Evolutionary conservation across 1,140 invertebrate species (phyloP).

Genomic region (Drosophila asahinai): DNA sequence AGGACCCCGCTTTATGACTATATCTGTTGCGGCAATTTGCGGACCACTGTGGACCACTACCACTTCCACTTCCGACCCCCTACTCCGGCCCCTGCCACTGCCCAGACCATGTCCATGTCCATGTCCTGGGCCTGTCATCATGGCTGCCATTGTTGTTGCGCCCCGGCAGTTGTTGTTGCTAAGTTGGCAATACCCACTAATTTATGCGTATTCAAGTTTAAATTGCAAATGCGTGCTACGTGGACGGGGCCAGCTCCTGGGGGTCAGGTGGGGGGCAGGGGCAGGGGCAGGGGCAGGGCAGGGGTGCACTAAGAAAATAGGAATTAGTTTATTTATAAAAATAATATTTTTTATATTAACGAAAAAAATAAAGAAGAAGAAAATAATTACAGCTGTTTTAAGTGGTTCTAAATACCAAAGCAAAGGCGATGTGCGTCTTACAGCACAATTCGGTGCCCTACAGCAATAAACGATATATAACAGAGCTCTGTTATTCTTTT

Average conservation of each 20-base stretch:
- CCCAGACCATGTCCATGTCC: background rate
- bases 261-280: constrained; percentile 2
- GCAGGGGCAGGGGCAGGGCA: background rate
- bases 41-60: constrained; percentile 38
- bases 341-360: no score
- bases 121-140: constrained; percentile 50
- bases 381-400: background rate
- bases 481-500: no score
- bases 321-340: no score
- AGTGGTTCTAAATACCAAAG: no score
- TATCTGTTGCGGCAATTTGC: constrained; percentile 39
- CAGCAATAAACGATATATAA: no score
- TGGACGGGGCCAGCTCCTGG: constrained; percentile 26
- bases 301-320: constrained; percentile 5
- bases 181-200: constrained; percentile 76
- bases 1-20: constrained; percentile 18
- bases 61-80: background rate
- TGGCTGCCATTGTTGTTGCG: constrained; percentile 37
- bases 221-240: constrained; percentile 76
- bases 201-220: constrained; percentile 81
- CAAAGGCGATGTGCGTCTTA: no score
- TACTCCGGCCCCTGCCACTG: no score
- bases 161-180: constrained; percentile 38
- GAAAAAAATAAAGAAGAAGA: no score
- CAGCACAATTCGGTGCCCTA: no score